Evolutionary conservation across 2,888 invertebrate species (phyloP).

Genomic region (Tipula lateralis): DNA sequence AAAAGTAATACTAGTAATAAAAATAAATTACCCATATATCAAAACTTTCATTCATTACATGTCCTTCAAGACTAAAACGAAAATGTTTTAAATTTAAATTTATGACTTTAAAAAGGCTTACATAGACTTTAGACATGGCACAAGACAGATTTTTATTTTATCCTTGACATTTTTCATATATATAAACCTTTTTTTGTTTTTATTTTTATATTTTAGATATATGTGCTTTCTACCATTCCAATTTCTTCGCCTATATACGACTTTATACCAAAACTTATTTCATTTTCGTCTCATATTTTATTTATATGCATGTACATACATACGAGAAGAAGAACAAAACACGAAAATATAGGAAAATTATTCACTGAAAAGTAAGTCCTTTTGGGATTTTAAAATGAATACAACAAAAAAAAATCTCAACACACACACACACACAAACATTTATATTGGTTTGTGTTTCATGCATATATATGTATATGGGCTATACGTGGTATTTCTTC

Average conservation of each 20-base stretch:
- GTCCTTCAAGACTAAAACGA: background rate
- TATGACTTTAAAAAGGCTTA: conserved; percentile 24
- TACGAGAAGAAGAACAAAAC: background rate
- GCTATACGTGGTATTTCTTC: background rate
- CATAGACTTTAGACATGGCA: background rate
- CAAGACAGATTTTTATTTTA: conserved; percentile 24
- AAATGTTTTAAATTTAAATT: background rate
- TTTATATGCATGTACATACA: background rate
- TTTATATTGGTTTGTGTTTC: background rate
- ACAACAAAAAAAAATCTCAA: background rate
- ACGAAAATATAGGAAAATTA: background rate
- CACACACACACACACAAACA: background rate
- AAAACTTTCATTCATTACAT: background rate
- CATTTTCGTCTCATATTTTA: conserved; percentile 1
- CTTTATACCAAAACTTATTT: background rate
- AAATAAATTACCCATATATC: background rate
- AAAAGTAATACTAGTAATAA: too few species aligned
- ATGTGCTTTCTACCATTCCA: background rate
- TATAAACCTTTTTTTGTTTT: background rate
- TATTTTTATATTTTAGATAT: background rate
- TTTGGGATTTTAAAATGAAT: conserved; percentile 28
- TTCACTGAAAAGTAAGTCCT: conserved; percentile 26
- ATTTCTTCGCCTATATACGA: background rate
- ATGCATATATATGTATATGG: background rate
- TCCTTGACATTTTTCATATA: conserved; percentile 12